A percentile compares a stretch with the other conserved stretches of the same genome.
Evolutionary conservation across 2,888 invertebrate species (phyloP).

Genomic region (Phrixothrix hirtus): DNA sequence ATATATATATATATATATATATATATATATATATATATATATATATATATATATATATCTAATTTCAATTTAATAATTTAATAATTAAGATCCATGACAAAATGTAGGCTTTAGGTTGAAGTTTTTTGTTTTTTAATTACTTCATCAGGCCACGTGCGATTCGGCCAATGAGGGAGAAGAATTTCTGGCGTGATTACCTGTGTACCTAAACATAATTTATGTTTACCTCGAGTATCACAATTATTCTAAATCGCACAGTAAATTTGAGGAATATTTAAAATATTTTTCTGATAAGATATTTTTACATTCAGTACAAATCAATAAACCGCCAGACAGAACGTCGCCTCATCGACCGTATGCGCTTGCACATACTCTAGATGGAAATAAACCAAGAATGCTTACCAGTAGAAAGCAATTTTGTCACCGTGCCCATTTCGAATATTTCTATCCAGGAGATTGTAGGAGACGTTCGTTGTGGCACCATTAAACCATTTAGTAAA

Average conservation of each 20-base stretch:
- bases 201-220: too few relatives aligned
- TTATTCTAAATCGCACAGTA: too few relatives aligned
- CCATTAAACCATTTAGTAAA: slow-evolving; percentile 95
- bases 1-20: too few relatives aligned
- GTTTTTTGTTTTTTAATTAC: background rate
- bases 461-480: slow-evolving; percentile 92
- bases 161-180: background rate
- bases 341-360: slow-evolving; percentile 27
- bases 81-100: too few relatives aligned
- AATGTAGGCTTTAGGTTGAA: too few relatives aligned
- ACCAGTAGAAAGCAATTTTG: slow-evolving; percentile 94
- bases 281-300: too few relatives aligned
- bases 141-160: background rate
- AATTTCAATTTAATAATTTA: too few relatives aligned
- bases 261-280: too few relatives aligned
- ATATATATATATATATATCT: too few relatives aligned
- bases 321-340: slow-evolving; percentile 14
- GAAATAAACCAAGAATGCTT: slow-evolving; percentile 54
- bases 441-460: slow-evolving; percentile 92
- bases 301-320: too few relatives aligned
- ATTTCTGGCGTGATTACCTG: background rate
- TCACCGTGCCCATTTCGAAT: slow-evolving; percentile 87
- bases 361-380: slow-evolving; percentile 21
- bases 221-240: too few relatives aligned
- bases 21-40: too few relatives aligned